phyloP scores from a whole-genome alignment of 2,113 vertebrate species.

The Oxygymnocypris stewartii region DNA sequence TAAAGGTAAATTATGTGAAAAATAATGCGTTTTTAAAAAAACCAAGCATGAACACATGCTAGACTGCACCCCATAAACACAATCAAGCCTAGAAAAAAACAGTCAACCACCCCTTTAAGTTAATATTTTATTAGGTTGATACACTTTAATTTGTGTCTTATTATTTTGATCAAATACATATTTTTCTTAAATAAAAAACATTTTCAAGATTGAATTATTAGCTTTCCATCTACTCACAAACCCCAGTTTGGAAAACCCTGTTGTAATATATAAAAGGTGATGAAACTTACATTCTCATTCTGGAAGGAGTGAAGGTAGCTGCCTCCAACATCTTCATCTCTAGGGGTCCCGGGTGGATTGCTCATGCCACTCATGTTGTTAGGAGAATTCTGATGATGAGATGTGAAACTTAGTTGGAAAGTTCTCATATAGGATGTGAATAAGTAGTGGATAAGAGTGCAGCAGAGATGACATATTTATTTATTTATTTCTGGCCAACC shows the following conservation, averaged over 20 bases:
- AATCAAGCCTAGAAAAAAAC: no score
- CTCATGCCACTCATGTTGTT: slow-evolving; percentile 99
- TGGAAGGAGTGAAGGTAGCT: slow-evolving; percentile 99
- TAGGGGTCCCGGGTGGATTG: slow-evolving; percentile 96
- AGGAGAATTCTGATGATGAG: slow-evolving; percentile 88
- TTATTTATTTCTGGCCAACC: background rate
- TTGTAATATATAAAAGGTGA: background rate
- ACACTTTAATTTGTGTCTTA: no score
- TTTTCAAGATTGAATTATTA: no score
- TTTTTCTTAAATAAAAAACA: no score
- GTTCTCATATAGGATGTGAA: background rate
- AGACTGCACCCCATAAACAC: no score
- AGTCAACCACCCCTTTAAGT: no score
- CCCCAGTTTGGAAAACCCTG: background rate
- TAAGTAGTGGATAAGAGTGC: background rate
- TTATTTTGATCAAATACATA: no score
- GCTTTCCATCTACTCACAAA: no score
- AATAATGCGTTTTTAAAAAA: no score
- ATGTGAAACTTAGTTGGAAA: background rate
- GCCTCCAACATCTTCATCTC: slow-evolving; percentile 95
- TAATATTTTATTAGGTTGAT: no score
- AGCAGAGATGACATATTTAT: background rate
- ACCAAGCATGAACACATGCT: no score
- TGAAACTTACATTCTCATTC: slow-evolving; percentile 92
- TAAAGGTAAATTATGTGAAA: no score